Evolutionary conservation across 2,797 vertebrate genomes (phyloP).

Genomic region (Taeniopygia guttata): DNA sequence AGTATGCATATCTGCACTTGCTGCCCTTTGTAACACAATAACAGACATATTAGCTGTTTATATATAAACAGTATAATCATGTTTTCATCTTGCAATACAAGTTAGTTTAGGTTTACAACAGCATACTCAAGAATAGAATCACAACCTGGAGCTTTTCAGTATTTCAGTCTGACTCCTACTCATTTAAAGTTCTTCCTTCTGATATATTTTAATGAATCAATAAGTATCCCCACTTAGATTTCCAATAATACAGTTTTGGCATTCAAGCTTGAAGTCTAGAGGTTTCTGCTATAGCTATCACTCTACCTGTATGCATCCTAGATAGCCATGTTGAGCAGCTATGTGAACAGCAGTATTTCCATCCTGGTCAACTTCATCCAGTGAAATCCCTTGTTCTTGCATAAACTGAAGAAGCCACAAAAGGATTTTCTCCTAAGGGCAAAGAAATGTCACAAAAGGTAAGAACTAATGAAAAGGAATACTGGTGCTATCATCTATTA

Average conservation of each 20-base stretch:
- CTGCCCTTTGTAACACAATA: background rate
- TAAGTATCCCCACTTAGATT: background rate
- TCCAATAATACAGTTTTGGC: background rate
- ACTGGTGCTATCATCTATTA: background rate
- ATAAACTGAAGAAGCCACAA: constrained; percentile 98
- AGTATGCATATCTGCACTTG: background rate
- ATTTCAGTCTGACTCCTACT: background rate
- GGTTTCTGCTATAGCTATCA: background rate
- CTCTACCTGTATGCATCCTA: constrained; percentile 92
- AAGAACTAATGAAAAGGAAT: background rate
- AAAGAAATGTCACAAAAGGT: background rate
- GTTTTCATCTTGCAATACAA: background rate
- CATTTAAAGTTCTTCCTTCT: background rate
- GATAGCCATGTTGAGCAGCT: constrained; percentile 91
- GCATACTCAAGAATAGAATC: background rate
- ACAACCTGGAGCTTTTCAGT: fast-evolving
- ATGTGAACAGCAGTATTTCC: constrained; percentile 94
- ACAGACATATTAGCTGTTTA: background rate
- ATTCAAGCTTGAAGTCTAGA: background rate
- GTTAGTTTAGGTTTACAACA: background rate
- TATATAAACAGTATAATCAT: background rate
- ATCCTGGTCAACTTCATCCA: constrained; percentile 94
- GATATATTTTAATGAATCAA: background rate
- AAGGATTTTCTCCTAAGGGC: constrained; percentile 89
- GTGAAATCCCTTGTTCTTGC: constrained; percentile 97